Base-by-base conservation (phyloP, 1,140 invertebrate species). In the Lepidurus apus region DNA sequence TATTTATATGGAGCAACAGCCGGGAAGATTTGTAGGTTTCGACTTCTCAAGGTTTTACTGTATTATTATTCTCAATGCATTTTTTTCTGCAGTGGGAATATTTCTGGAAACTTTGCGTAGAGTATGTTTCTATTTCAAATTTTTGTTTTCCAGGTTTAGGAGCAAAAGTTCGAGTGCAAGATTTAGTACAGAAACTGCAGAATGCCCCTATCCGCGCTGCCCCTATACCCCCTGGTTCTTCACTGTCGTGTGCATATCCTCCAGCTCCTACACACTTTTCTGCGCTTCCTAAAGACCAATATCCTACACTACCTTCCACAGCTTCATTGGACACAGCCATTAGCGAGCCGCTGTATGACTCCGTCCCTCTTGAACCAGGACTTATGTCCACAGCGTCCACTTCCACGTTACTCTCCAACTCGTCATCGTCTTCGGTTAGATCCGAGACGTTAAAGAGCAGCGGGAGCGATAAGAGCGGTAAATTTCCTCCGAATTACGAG, bases 311-410 rank as follows among this genome's bases (percentile, higher is more conserved):
- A 0, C 80, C 81, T 26, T 79, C 81, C 1, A 78, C 78, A 17
- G 79, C 80, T 10, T 80, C 80, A 6, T 45, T 81, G 13, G 80
- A 81, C 44, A 80, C 80, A 42, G 79, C 80, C 11, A 81, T 81
- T 21, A 81, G 91, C 81, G 93, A 94, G 84, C 92, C 91, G 7
- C 93, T 93, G 82, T 94, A 94, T 82, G 93, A 94, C 85, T 91
- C 91, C 79, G 93, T 94, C 53, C 91, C 93, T 2, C 86, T 91
- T 74, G 93, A 94, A 65, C 91, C 80, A 77, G 83, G n/a, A 95
- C 94, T 86, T 95, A 95, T 86, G 93, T 95, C 84, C 95, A 95
- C 85, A 95, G 95, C 86, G 93, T 95, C 84, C 95, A 94, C 84
- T 95, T 95, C 82, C 90, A 95, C 83, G 89, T 92, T 91, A 93